Conservation (phyloP, 2,113 vertebrate species). For the Empidonax alnorum region DNA sequence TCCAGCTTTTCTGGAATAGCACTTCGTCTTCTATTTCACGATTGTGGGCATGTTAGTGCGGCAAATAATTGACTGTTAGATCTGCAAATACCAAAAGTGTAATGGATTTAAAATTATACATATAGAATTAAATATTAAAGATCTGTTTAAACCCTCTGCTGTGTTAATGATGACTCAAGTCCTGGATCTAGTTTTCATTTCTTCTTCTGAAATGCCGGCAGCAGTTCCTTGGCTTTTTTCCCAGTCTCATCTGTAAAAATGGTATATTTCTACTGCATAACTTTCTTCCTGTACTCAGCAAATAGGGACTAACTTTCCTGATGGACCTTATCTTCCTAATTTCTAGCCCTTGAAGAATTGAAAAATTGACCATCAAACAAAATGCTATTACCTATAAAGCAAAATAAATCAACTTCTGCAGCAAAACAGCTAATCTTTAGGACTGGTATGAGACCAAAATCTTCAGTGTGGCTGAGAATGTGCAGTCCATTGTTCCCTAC, state of each 20-base stretch:
- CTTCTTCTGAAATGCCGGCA: background rate
- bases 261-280: background rate
- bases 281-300: background rate
- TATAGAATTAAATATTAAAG: slow-evolving; percentile 6
- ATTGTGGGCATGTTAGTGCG: background rate
- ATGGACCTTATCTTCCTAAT: background rate
- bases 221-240: background rate
- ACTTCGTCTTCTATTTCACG: background rate
- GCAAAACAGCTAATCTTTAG: background rate
- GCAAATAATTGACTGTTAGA: background rate
- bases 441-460: background rate
- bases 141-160: background rate
- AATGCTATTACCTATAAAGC: background rate
- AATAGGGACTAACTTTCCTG: background rate
- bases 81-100: background rate
- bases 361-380: background rate
- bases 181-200: background rate
- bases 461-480: background rate
- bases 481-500: background rate
- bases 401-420: background rate
- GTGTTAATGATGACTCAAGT: background rate
- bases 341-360: background rate
- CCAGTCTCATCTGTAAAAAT: background rate
- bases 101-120: slow-evolving; percentile 2
- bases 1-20: background rate